phyloP scores from a whole-genome alignment of 2,113 vertebrate species.

The Piaya cayana region DNA sequence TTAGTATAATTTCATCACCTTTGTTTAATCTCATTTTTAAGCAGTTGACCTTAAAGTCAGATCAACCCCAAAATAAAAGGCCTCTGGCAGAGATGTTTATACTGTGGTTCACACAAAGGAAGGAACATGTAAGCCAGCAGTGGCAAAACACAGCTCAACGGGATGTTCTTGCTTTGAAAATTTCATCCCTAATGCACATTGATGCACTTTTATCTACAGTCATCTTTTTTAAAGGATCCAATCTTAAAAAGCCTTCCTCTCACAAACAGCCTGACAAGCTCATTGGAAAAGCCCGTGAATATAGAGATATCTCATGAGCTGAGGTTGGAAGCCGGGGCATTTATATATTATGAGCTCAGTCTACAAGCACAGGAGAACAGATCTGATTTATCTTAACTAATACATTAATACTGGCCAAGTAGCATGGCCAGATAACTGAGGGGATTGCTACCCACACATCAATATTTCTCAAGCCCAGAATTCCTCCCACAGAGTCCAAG shows the following conservation, averaged over 20 bases:
- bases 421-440: background rate
- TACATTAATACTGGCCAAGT: background rate
- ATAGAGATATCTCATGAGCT: background rate
- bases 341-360: accelerated
- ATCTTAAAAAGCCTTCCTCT: background rate
- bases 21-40: conserved; percentile 14
- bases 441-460: background rate
- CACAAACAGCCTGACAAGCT: background rate
- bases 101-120: background rate
- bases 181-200: background rate
- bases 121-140: background rate
- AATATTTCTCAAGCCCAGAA: background rate
- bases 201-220: conserved; percentile 15
- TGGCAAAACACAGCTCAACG: background rate
- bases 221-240: background rate
- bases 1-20: background rate
- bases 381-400: background rate
- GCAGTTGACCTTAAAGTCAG: conserved; percentile 16
- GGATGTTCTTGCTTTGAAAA: background rate
- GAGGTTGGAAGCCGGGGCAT: background rate
- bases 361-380: background rate
- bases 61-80: conserved; percentile 10
- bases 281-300: conserved; percentile 6
- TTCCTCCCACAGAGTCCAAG: background rate
- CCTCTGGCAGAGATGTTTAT: background rate